phyloP scores from a whole-genome alignment of 2,797 vertebrate species.

The Sebastes hopkinsi region DNA sequence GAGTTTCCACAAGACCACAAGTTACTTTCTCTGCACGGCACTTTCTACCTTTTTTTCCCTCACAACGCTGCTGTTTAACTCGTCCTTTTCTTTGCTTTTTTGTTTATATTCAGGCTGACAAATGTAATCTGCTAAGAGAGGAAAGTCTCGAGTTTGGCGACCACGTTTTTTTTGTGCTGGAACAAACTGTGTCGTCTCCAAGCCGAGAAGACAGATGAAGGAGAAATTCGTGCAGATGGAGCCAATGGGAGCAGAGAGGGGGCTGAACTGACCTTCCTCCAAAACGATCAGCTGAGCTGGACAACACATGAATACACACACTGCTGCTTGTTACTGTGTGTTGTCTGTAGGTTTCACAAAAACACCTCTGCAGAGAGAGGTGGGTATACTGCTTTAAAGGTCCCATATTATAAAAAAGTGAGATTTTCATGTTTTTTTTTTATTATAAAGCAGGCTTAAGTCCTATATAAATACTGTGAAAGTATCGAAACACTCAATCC shows the following conservation, averaged over 20 bases:
- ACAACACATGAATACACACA: neutral
- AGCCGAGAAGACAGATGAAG: constrained; percentile 15
- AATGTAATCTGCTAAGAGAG: neutral
- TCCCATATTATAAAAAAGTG: too few species aligned
- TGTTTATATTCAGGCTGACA: neutral
- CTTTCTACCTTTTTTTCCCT: neutral
- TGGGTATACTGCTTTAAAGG: too few species aligned
- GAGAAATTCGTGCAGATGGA: constrained; percentile 20
- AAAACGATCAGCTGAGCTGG: constrained; percentile 10
- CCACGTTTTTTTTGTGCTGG: constrained; percentile 26
- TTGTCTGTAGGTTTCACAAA: neutral
- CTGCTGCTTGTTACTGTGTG: neutral
- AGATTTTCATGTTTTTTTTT: too few species aligned
- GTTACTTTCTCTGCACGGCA: constrained; percentile 18
- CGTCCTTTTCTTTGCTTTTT: neutral
- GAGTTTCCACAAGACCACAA: constrained; percentile 49
- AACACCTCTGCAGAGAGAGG: too few species aligned
- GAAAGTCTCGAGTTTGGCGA: neutral
- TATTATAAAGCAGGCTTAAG: too few species aligned
- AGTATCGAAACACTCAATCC: too few species aligned
- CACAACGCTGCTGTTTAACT: neutral
- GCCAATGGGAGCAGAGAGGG: constrained; percentile 49
- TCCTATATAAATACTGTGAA: too few species aligned
- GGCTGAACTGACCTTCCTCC: constrained; percentile 38
- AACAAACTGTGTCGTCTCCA: constrained; percentile 8